phyloP scores from a whole-genome alignment of 2,113 vertebrate genomes.

The Orthonyx spaldingii region DNA sequence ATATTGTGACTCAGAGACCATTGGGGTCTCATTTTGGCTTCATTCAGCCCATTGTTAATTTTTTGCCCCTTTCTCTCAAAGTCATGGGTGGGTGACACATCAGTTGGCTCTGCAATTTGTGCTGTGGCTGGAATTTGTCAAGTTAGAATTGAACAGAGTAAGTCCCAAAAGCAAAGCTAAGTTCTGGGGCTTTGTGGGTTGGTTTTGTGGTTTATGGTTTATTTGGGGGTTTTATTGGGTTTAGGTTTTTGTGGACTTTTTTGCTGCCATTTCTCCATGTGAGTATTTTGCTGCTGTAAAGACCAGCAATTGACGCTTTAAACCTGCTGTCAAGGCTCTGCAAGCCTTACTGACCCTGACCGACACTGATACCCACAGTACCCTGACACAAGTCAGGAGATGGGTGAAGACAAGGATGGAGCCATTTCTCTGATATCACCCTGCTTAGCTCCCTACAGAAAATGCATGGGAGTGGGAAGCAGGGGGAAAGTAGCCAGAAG shows the following conservation, averaged over 20 bases:
- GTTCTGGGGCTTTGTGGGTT: not conserved
- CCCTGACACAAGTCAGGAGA: not conserved
- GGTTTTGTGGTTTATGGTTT: not conserved
- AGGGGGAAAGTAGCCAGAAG: not conserved
- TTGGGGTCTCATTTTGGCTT: not conserved
- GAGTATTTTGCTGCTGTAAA: not conserved
- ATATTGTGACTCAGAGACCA: not conserved
- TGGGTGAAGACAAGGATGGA: not conserved
- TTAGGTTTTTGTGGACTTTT: not conserved
- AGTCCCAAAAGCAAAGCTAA: not conserved
- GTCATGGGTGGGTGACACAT: not conserved
- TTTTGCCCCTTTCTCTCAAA: not conserved
- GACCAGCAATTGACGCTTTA: not conserved
- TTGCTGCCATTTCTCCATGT: not conserved
- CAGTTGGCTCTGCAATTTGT: fast-evolving
- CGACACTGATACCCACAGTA: not conserved
- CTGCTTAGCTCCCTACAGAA: not conserved
- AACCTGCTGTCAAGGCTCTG: not conserved
- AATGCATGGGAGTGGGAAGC: not conserved
- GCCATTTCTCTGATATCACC: not conserved
- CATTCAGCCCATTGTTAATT: not conserved
- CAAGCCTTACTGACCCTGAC: not conserved
- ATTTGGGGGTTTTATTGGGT: not conserved
- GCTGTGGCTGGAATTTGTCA: not conserved
- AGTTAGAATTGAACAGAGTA: not conserved